Evolutionary conservation across 2,797 vertebrate genomes (phyloP), one percentile per base, ranked within the genome.

Genomic region (Rhabdophis nuchalis): DNA sequence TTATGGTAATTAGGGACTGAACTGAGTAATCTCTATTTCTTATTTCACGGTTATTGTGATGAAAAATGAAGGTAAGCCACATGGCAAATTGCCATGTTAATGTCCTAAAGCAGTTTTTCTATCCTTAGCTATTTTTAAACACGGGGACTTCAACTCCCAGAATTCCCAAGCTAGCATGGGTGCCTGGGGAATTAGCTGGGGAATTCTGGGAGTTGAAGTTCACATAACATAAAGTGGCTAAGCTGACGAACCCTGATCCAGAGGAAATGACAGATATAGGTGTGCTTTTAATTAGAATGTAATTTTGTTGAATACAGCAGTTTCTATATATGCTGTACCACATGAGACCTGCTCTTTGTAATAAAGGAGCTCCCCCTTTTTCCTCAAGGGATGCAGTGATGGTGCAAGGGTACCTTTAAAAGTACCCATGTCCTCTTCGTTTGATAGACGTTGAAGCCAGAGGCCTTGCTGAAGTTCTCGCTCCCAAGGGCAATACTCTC

Each of bases 401-500:
- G 53, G 92, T 86, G 90, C 56, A 52, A 0, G 96, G 96, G 98
- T 98, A 99, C 98, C 99, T 99, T 99, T 98, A 93, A 97, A 97
- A 97, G 98, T 98, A 99, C 98, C 98, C 96, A 97, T 96, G 97
- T 98, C 98, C 97, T 99, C 98, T 98, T 99, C 98, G 77, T 98
- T 96, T 97, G 97, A 97, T 72, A 99, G 97, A 96, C 93, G 98
- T 95, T 98, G 98, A 95, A 98, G 98, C 99, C 98, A 99, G 92
- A 98, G 98, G 96, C 98, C 98, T 97, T 98, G 98, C 97, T 98
- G 98, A 95, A 98, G 98, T 96, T 99, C 99, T 97, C 94, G 98
- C 95, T 98, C 98, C 99, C 98, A 98, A 94, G 99, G 99, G 97
- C 97, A 98, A 98, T 99, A 99, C 98, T 98, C 98, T 89, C 99